A percentile compares a stretch with the other conserved stretches of the same genome.
Evolutionary conservation across 2,113 vertebrate genomes (phyloP).

Genomic region (Grammatotria lemairii): DNA sequence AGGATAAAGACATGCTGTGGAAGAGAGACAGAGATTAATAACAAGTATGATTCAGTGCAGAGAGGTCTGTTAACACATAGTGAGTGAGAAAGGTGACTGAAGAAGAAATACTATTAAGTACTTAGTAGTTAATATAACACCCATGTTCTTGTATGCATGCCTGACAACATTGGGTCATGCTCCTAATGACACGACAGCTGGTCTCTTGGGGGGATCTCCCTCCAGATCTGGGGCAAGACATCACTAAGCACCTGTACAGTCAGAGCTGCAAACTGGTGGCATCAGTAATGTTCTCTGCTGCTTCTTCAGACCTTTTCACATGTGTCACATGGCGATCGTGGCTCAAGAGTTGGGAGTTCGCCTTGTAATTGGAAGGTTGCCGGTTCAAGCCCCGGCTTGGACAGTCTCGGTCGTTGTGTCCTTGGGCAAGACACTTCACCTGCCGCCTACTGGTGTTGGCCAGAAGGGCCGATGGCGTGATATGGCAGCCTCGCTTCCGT

Average conservation of each 20-base stretch:
- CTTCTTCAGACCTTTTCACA: background rate
- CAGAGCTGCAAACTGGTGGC: background rate
- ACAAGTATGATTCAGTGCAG: accelerated
- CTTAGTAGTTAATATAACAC: background rate
- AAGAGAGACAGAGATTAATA: background rate
- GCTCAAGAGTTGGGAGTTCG: no score
- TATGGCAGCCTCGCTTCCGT: no score
- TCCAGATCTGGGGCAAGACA: background rate
- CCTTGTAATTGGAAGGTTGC: no score
- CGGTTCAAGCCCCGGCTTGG: no score
- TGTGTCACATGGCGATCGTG: background rate
- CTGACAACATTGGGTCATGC: background rate
- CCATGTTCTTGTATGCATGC: background rate
- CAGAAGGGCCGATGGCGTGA: no score
- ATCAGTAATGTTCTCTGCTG: background rate
- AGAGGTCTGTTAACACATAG: accelerated
- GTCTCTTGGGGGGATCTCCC: background rate
- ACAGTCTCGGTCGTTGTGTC: no score
- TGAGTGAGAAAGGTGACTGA: background rate
- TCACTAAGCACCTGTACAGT: background rate
- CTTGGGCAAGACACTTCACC: no score
- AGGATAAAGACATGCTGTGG: background rate
- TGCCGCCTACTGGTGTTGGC: no score
- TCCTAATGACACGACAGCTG: background rate
- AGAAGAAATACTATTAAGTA: background rate